These are phyloP conservation scores for Melierax canorus DNA, from an alignment of 2,113 vertebrate species.

Conservation along the genomic window DNA sequence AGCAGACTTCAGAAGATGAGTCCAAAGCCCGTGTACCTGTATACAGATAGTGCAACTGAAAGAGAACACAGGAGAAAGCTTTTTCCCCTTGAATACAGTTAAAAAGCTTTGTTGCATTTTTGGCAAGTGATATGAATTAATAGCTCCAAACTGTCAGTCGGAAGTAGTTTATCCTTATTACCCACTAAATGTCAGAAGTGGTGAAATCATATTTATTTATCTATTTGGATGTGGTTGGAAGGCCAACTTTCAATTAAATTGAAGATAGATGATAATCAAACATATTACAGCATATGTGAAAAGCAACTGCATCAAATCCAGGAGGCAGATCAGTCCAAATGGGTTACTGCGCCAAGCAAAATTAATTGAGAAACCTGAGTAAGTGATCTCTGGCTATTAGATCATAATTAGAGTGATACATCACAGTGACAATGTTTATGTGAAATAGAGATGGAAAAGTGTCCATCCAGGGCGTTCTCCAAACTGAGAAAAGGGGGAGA, in stretches of 20 bases:
- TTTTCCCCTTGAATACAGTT: background rate
- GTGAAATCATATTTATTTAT: background rate
- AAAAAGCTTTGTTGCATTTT: background rate
- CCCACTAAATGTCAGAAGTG: background rate
- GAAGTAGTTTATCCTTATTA: slow-evolving; percentile 13
- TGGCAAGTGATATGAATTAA: background rate
- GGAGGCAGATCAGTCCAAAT: background rate
- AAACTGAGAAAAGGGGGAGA: background rate
- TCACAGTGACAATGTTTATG: background rate
- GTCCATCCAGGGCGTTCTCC: background rate
- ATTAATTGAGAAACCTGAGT: background rate
- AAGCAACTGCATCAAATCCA: background rate
- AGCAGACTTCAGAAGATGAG: background rate
- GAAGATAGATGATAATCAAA: background rate
- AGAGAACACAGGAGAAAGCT: background rate
- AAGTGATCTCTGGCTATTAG: background rate
- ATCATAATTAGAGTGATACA: background rate
- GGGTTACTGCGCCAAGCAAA: background rate
- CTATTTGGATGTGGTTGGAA: background rate
- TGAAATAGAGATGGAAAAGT: background rate
- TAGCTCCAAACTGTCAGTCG: background rate
- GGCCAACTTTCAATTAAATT: background rate
- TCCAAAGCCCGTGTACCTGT: background rate
- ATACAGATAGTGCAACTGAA: background rate
- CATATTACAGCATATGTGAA: background rate